These are phyloP conservation scores for Liasis olivaceus DNA, from an alignment of 2,797 vertebrate genomes.

Conservation along the genomic window DNA sequence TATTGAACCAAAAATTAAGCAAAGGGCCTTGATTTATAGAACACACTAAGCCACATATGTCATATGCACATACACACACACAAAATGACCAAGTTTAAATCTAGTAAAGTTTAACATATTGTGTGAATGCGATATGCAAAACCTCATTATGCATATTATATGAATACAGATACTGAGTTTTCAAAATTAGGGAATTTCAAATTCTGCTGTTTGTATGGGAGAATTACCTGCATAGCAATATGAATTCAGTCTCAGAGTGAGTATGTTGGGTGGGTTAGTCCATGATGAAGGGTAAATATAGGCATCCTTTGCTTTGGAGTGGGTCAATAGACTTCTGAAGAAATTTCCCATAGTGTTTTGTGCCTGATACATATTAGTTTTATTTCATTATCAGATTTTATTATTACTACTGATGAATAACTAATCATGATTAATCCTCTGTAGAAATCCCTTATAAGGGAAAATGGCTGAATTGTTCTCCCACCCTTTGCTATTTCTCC, in stretches of 20 bases:
- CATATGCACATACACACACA: not conserved
- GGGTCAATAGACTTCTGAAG: not conserved
- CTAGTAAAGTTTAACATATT: not conserved
- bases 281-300: not conserved
- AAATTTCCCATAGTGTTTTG: not conserved
- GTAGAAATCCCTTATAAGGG: not conserved
- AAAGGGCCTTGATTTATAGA: not conserved
- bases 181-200: not conserved
- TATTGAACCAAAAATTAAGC: not conserved
- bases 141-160: not conserved
- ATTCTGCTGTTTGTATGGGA: not conserved
- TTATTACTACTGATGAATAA: not conserved
- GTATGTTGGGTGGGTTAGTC: not conserved
- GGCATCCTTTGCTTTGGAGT: not conserved
- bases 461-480: not conserved
- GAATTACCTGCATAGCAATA: not conserved
- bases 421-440: not conserved
- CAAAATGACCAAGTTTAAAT: not conserved
- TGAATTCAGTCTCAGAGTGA: not conserved
- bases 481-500: not conserved
- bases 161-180: not conserved
- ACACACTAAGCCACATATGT: not conserved
- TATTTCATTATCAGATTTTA: not conserved
- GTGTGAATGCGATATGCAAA: not conserved
- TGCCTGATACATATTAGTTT: not conserved